These are phyloP conservation scores for Aulostomus chinensis DNA, from an alignment of 2,797 vertebrate species.

Conservation along the genomic window DNA sequence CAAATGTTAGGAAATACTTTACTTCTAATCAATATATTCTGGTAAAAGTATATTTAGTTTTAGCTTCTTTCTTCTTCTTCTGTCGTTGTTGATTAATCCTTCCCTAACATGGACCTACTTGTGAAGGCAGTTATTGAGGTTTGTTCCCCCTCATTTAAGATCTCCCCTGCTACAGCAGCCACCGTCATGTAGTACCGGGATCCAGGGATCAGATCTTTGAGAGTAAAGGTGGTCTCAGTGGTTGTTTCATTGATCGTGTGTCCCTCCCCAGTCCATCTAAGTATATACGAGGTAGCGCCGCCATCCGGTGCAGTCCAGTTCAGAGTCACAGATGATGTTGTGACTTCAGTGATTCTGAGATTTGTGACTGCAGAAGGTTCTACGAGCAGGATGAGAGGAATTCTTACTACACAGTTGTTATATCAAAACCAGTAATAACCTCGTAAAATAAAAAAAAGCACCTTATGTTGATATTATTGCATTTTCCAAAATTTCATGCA, in stretches of 20 bases:
- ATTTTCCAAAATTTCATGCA: too few species aligned
- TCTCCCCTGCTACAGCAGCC: conserved; percentile 10
- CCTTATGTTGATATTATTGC: too few species aligned
- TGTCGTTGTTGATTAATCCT: not conserved
- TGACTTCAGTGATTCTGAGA: not conserved
- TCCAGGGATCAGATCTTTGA: conserved; percentile 39
- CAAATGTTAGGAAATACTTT: too few species aligned
- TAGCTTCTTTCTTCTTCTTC: not conserved
- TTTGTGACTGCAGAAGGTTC: conserved; percentile 25
- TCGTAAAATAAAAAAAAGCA: too few species aligned
- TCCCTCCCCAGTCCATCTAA: conserved; percentile 13
- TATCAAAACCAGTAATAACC: too few species aligned
- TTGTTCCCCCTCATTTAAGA: conserved; percentile 14
- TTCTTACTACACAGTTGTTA: too few species aligned
- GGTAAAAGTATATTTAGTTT: not conserved
- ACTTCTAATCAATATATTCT: not conserved
- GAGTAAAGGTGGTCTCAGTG: not conserved
- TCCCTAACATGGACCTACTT: conserved; percentile 32
- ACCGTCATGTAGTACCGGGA: conserved; percentile 38
- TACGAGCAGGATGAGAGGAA: too few species aligned
- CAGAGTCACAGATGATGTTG: conserved; percentile 35
- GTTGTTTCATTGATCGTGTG: accelerated
- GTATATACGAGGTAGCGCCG: conserved; percentile 8
- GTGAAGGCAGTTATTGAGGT: conserved; percentile 10
- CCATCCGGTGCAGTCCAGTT: conserved; percentile 36